A percentile compares a stretch with the other conserved stretches of the same genome.
Evolutionary conservation across 2,888 invertebrate species (phyloP).

Genomic region (Anaspis maculata): DNA sequence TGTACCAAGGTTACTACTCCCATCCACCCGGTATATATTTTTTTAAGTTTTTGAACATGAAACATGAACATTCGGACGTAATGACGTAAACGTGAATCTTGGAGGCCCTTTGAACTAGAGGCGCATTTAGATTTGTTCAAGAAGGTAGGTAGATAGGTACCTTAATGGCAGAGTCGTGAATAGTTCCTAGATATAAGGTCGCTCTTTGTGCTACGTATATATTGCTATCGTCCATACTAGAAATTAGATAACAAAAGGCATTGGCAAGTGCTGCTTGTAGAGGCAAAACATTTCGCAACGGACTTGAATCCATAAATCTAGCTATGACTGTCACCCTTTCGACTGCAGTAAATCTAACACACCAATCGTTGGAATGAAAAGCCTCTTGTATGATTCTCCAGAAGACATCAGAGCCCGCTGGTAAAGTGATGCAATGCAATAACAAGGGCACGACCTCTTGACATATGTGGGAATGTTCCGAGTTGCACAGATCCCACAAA

Average conservation of each 20-base stretch:
- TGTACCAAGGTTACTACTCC: no score
- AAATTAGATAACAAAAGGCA: conserved; percentile 93
- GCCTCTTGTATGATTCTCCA: conserved; percentile 93
- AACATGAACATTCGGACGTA: no score
- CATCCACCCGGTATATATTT: no score
- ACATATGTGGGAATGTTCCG: conserved; percentile 89
- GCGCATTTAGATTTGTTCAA: no score
- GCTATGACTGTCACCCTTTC: conserved; percentile 92
- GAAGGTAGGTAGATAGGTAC: no score
- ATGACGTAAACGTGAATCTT: no score
- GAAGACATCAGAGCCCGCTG: conserved; percentile 90
- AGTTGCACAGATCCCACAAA: conserved; percentile 86
- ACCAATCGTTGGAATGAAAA: conserved; percentile 87
- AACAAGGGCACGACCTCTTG: conserved; percentile 87
- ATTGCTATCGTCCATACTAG: conserved; percentile 92
- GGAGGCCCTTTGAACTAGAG: no score
- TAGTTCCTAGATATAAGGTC: conserved; percentile 84
- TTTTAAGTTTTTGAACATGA: no score
- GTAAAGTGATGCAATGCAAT: conserved; percentile 89
- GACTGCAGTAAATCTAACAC: conserved; percentile 85
- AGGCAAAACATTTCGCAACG: conserved; percentile 70
- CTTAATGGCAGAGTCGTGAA: conserved; percentile 81
- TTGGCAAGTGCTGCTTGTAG: conserved; percentile 92
- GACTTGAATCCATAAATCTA: conserved; percentile 85
- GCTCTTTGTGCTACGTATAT: conserved; percentile 92